Evolutionary conservation across 2,888 invertebrate genomes (phyloP).

Genomic region (Hipparchia semele): DNA sequence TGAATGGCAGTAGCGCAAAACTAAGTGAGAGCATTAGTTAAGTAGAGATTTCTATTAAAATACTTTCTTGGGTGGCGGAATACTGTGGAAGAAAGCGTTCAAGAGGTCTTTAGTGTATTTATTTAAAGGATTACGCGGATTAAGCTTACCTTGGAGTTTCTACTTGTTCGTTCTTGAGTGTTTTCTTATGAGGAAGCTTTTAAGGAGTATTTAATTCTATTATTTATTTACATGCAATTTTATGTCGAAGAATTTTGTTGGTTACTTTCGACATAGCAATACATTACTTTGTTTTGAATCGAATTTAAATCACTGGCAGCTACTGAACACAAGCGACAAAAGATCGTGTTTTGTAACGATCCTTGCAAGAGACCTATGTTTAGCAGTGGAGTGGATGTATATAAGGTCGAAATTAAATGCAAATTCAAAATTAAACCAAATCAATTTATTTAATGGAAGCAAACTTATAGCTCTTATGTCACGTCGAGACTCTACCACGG

Average conservation of each 20-base stretch:
- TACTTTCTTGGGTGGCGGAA: conserved; percentile 62
- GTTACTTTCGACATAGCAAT: not conserved
- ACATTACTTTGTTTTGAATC: too few relatives aligned
- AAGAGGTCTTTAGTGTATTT: conserved; percentile 67
- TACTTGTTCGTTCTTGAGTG: conserved; percentile 49
- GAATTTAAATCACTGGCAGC: too few relatives aligned
- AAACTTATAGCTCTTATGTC: too few relatives aligned
- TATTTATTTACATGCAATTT: conserved; percentile 23
- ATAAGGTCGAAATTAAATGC: too few relatives aligned
- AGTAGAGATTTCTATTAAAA: conserved; percentile 40
- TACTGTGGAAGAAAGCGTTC: conserved; percentile 44
- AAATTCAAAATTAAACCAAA: too few relatives aligned
- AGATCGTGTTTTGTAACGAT: too few relatives aligned
- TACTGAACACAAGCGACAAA: too few relatives aligned
- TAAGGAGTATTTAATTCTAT: conserved; percentile 23
- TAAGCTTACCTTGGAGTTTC: conserved; percentile 54
- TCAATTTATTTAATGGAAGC: too few relatives aligned
- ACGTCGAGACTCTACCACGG: too few relatives aligned
- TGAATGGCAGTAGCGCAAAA: conserved; percentile 52
- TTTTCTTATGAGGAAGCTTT: conserved; percentile 55
- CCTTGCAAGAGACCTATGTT: too few relatives aligned
- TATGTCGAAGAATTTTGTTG: conserved; percentile 1
- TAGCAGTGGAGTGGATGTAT: too few relatives aligned
- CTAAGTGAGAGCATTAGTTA: conserved; percentile 45
- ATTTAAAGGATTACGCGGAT: conserved; percentile 75